These are phyloP conservation scores for Ophion ventricosus DNA, from an alignment of 2,888 invertebrate genomes.

Conservation along the genomic window DNA sequence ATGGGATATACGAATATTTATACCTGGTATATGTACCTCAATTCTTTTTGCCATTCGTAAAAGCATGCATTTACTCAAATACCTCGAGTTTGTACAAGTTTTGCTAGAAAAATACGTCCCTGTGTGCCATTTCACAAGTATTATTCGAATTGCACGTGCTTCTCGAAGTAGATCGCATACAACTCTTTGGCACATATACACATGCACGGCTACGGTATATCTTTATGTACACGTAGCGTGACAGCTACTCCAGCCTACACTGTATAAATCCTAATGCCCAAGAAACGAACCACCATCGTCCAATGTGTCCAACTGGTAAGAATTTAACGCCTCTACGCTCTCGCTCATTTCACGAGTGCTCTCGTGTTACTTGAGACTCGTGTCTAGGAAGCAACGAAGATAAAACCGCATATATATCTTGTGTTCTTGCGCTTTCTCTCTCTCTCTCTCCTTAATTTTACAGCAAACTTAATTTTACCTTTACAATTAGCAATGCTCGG, in stretches of 20 bases:
- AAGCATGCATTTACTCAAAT: constrained; percentile 24
- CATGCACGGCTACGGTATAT: constrained; percentile 17
- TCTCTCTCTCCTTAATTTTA: constrained; percentile 20
- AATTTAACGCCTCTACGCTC: constrained; percentile 68
- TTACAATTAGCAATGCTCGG: background rate
- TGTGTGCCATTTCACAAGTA: constrained; percentile 46
- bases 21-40: constrained; percentile 6
- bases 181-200: constrained; percentile 20
- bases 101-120: constrained; percentile 51
- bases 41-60: constrained; percentile 1
- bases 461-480: background rate
- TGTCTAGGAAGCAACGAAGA: constrained; percentile 44
- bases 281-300: constrained; percentile 50
- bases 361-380: constrained; percentile 52
- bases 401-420: constrained; percentile 32
- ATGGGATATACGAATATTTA: constrained; percentile 30
- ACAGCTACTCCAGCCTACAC: constrained; percentile 58
- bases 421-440: too few relatives aligned
- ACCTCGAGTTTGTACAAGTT: constrained; percentile 43
- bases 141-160: constrained; percentile 59
- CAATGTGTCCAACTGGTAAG: constrained; percentile 53
- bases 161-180: constrained; percentile 60
- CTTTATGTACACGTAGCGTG: constrained; percentile 14
- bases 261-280: constrained; percentile 44
- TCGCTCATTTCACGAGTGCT: constrained; percentile 56